Base-by-base conservation (phyloP, 2,113 vertebrate genomes). In the Condylura cristata region DNA sequence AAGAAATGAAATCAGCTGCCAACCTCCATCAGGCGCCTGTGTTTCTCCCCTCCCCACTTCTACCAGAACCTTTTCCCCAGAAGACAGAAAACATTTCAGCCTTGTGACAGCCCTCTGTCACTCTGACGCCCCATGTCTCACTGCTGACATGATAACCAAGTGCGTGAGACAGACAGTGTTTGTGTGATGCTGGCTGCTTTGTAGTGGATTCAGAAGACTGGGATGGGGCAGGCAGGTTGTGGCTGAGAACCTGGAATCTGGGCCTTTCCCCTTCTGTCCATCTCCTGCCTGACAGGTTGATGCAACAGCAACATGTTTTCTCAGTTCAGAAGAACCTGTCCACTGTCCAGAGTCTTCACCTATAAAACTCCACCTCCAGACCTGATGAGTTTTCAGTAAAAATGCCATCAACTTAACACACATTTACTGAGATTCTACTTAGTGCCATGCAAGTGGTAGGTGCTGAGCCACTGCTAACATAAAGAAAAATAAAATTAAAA, bases 71-170 rank as follows among this genome's bases (percentile, higher is more conserved):
- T 22, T 86, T 97, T 95, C 97, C 89, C 90, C 48, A n/a, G 89
- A 32, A 97, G 95, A 74, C 92, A 97, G 97, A 96, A 97, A 98
- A 97, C 85, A 18, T 30, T 96, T 96, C 97, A 96, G 95, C 80
- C 61, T 82, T 17, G 22, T 98, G 97, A 98, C 97, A 98, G 97
- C 81, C 68, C 76, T 95, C 89, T 79, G 85, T 98, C 98, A 97
- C 95, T 97, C 95, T 78, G 84, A 96, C 53, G 34, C 91, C 93
- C 53, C 58, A 26, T 93, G 96, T 95, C 97, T 98, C 80, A 30
- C 94, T 95, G 96, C 93, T 37, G 95, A 97, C 97, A 96, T 87
- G 92, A 95, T 94, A 97, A 70, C 94, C 0, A 5, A 95, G 96
- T 74, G 3, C 51, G 41, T 80, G 91, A 97, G 97, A 93, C 96